These are phyloP conservation scores for Antheraea mylitta DNA, from an alignment of 1,140 invertebrate genomes.

Conservation along the genomic window DNA sequence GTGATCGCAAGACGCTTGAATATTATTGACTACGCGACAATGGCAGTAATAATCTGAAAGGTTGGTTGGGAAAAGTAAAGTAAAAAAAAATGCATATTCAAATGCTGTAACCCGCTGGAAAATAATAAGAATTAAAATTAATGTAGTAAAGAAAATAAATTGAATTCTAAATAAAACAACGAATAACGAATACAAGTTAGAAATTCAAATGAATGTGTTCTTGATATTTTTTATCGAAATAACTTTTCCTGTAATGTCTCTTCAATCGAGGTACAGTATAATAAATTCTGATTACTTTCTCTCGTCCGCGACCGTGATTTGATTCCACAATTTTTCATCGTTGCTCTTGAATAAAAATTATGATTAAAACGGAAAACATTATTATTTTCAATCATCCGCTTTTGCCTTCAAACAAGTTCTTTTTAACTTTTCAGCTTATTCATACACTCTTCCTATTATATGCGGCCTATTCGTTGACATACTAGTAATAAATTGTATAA, in stretches of 20 bases:
- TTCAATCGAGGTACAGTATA: conserved; percentile 65
- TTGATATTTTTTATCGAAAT: conserved; percentile 32
- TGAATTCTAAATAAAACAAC: neutral
- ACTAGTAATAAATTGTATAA: too few species aligned
- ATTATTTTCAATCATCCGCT: conserved; percentile 31
- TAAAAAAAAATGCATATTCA: too few species aligned
- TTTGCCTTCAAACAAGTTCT: conserved; percentile 4
- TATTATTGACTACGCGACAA: too few species aligned
- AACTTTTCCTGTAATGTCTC: conserved; percentile 36
- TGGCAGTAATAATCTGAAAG: too few species aligned
- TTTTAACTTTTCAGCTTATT: neutral
- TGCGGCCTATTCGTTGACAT: too few species aligned
- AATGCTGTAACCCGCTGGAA: too few species aligned
- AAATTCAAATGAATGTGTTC: conserved; percentile 37
- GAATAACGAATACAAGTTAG: conserved; percentile 15
- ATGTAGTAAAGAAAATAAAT: neutral
- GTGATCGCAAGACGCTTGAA: too few species aligned
- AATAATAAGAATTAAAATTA: neutral
- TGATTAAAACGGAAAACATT: conserved; percentile 59
- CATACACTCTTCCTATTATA: neutral
- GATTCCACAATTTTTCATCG: conserved; percentile 63
- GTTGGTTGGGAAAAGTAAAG: too few species aligned
- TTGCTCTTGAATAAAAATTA: conserved; percentile 42
- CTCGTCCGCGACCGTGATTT: conserved; percentile 69
- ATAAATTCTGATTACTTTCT: conserved; percentile 74